Base-by-base conservation (phyloP, 2,797 vertebrate genomes). In the Sparidentex hasta region DNA sequence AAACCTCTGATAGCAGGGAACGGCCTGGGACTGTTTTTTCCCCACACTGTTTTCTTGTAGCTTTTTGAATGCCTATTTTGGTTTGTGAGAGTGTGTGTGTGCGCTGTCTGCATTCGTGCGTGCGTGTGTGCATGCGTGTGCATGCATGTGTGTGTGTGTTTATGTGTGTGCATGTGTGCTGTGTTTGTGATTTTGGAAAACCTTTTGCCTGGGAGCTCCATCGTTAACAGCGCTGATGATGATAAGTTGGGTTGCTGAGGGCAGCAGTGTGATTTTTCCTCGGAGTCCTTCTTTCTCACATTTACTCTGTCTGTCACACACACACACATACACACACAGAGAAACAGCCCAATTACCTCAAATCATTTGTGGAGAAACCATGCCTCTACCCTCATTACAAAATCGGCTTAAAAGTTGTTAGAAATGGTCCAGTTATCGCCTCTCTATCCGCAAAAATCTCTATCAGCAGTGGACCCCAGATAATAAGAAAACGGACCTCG, bases 151-250 rank as follows among this genome's bases (percentile, higher is more conserved):
- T 20, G 27, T 16, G 18, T 21, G n/a, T 16, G 66, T 72, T 43
- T 65, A 16, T 25, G 23, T 61, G 27, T 25, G 11, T 47, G 54
- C 41, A 38, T 21, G 41, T 66, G 58, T 55, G 65, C 69, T 69
- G 58, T 71, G 62, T 58, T 8, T 71, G 52, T 78, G 51, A 67
- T 38, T 72, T 71, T 71, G 58, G 65, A 73, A 77, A 52, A 64
- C 38, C 47, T 11, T 52, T 21, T 80, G 73, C 80, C 87, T 78
- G n/a, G 52, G 64, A 80, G 72, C 78, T 77, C 43, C 61, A 74
- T 91, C 80, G 87, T 90, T 90, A 90, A 71, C 71, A 58, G 47
- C 6, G 68, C 73, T 74, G 74, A 59, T 77, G 71, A 77, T 85
- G 86, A 90, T 87, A 80, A 88, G 87, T 85, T 76, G 67, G 14